Evolutionary conservation across 2,113 vertebrate genomes (phyloP), one percentile per base, ranked within the genome.

Genomic region (Plecotus auritus): DNA sequence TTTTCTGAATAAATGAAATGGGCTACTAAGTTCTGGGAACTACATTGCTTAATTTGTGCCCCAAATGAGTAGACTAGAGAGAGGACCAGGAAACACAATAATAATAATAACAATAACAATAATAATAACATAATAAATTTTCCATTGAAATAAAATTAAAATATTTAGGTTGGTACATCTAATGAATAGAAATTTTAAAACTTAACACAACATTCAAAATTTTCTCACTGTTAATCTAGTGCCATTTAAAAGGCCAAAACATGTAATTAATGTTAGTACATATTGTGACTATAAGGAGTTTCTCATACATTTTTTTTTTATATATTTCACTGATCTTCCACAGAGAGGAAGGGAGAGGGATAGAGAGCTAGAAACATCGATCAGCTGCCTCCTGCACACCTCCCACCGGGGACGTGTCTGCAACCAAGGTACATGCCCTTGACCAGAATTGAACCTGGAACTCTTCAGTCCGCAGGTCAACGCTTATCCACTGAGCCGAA

Each of bases 1-100:
- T 96, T 95, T 92, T 91, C 40, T 56, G 49, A 78, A 64, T 47
- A 66, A 92, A 81, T 73, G n/a, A 30, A 81, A 91, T 56, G 32
- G 4, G 37, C 26, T 47, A 18, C 17, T 12, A 56, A 22, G 8
- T 84, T 91, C 26, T 10, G 77, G 22, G 7, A 84, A 70, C 11
- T 72, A 30, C 3, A 74, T 0, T 90, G 49, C 49, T 87, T 85
- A 83, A 23, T 82, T 22, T 90, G 40, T 76, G 16, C 8, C 40
- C 37, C 13, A 67, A 67, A 16, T 35, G 26, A 70, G 40, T 66
- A 87, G 18, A 42, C 67, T 81, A 18, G 47, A 22, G 28, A 85
- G 28, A 94, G 32, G 78, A 88, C 37, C 28, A 82, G 37, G 47
- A 61, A 87, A 28, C 14, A 23, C 11, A 40, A 30, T 49, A 56